Conservation (phyloP, 2,797 vertebrate species). For the Erpetoichthys calabaricus region DNA sequence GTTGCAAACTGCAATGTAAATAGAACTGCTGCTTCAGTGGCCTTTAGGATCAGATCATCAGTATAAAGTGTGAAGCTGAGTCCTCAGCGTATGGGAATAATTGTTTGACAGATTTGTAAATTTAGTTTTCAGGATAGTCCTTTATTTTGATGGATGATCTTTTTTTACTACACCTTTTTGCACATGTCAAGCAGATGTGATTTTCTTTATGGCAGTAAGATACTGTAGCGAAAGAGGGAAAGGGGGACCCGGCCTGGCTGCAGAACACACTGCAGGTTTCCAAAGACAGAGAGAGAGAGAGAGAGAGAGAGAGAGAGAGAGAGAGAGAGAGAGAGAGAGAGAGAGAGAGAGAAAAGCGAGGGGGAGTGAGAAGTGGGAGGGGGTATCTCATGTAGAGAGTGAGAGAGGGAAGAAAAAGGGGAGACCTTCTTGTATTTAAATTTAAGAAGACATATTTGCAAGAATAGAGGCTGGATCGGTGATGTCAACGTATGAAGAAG, state of each 20-base stretch:
- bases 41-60: too few species aligned
- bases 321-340: conserved; percentile 33
- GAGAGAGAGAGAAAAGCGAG: conserved; percentile 15
- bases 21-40: too few species aligned
- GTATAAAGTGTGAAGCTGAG: too few species aligned
- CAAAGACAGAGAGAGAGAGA: conserved; percentile 13
- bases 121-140: too few species aligned
- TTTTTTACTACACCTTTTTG: conserved; percentile 29
- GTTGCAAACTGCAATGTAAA: too few species aligned
- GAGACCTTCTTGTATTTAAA: conserved; percentile 19
- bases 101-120: too few species aligned
- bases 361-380: conserved; percentile 11
- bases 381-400: conserved; percentile 7
- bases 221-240: conserved; percentile 20
- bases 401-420: conserved; percentile 14
- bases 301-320: conserved; percentile 10
- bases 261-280: background rate
- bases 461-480: conserved; percentile 28
- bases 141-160: conserved; percentile 20
- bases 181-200: conserved; percentile 34
- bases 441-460: background rate
- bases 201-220: conserved; percentile 25
- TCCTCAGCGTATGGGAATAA: too few species aligned
- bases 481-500: conserved; percentile 38
- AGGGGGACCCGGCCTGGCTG: conserved; percentile 11